These are phyloP conservation scores for Ophion obscuratus DNA, from an alignment of 2,888 invertebrate genomes.

Conservation along the genomic window DNA sequence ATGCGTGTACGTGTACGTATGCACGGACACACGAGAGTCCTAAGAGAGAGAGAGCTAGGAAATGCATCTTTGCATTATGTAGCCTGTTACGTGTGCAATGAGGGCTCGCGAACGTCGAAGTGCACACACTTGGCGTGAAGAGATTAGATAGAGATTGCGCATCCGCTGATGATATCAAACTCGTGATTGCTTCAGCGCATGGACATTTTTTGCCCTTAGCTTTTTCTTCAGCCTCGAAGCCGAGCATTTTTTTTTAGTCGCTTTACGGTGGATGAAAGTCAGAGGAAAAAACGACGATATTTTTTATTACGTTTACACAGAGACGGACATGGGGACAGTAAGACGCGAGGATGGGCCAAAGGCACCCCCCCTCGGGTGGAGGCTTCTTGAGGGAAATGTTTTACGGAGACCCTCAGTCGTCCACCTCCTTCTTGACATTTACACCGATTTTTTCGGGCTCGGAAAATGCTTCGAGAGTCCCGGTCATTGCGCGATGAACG, in stretches of 20 bases:
- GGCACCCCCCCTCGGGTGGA: too few relatives aligned
- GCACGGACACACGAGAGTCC: neutral
- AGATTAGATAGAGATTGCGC: slow-evolving; percentile 60
- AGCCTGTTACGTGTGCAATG: slow-evolving; percentile 25
- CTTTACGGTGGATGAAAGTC: neutral
- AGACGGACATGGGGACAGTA: neutral
- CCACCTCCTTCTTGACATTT: slow-evolving; percentile 65
- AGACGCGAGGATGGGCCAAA: neutral
- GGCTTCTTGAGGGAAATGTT: neutral
- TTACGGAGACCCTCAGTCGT: slow-evolving; percentile 14
- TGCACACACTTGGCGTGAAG: slow-evolving; percentile 25
- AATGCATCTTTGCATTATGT: slow-evolving; percentile 35
- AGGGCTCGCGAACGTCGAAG: slow-evolving; percentile 21
- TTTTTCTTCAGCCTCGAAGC: neutral
- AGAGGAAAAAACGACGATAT: neutral
- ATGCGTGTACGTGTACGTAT: neutral
- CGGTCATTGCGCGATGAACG: slow-evolving; percentile 63
- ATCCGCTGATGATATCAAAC: slow-evolving; percentile 59
- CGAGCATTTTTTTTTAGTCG: neutral
- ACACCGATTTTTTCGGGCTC: slow-evolving; percentile 60
- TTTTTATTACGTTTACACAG: neutral
- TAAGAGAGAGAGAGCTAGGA: slow-evolving; percentile 48
- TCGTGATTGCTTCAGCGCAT: slow-evolving; percentile 55
- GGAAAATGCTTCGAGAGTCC: slow-evolving; percentile 71
- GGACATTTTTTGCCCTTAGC: neutral